A percentile compares a stretch with the other conserved stretches of the same genome.
phyloP scores from a whole-genome alignment of 2,888 invertebrate genomes.

The Chouioia cunea region DNA sequence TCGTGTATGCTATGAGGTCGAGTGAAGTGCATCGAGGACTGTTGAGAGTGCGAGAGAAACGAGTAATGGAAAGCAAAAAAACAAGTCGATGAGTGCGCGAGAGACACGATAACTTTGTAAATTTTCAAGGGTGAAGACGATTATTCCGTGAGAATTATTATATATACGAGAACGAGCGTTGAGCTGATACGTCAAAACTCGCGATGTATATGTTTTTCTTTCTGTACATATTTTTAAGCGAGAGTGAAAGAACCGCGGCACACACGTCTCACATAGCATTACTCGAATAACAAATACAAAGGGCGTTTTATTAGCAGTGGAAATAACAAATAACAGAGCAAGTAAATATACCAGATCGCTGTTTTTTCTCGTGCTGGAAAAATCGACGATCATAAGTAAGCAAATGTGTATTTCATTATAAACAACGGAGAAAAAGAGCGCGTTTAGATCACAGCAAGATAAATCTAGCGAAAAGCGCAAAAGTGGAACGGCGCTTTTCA shows the following conservation, averaged over 20 bases:
- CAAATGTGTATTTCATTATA: constrained; percentile 37
- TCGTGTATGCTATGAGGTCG: too few species aligned
- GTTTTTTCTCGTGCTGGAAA: constrained; percentile 4
- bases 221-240: constrained; percentile 47
- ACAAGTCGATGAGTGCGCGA: constrained; percentile 5
- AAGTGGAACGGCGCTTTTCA: constrained; percentile 22
- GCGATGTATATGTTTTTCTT: constrained; percentile 44
- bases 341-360: constrained; percentile 1
- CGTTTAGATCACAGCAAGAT: background rate
- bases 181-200: constrained; percentile 35
- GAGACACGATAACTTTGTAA: constrained; percentile 1
- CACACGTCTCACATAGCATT: constrained; percentile 29
- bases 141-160: constrained; percentile 37
- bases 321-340: background rate
- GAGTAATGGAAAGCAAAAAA: background rate
- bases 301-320: constrained; percentile 33
- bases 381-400: constrained; percentile 20
- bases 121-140: constrained; percentile 14
- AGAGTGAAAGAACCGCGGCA: constrained; percentile 15
- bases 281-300: constrained; percentile 27
- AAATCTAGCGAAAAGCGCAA: constrained; percentile 8
- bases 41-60: background rate
- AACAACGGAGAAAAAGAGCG: background rate
- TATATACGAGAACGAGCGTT: constrained; percentile 13
- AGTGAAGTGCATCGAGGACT: too few species aligned